Base-by-base conservation (phyloP, 2,888 invertebrate species). In the Furcula furcula region DNA sequence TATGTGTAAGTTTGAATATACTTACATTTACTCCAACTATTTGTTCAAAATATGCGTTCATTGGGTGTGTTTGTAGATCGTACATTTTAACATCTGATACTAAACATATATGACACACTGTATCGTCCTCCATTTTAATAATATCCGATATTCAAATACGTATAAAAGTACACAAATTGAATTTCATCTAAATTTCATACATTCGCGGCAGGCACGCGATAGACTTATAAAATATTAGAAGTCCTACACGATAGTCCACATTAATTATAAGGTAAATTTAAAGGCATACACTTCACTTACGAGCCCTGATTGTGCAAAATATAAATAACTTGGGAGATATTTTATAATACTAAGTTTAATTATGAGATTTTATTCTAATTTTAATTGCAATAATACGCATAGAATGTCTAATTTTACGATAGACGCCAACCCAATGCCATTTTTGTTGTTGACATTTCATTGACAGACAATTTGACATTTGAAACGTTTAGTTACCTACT, bases 211-310 rank as follows among this genome's bases (percentile, higher is more conserved):
- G 74, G 67, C 45, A 48, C 34, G 51, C 33, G 56, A 73, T 77
- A 74, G 77, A 82, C 65, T 60, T 81, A 82, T 60, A 78, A 82
- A 81, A 72, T 74, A 66, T 65, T 82, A 82, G 81, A 82, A 69
- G 68, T 79, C 60, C 77, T 74, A 40, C 35, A 47, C 30, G 5
- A 31, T 40, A 35, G n/a, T 47, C 20, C 29, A 39, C 39, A 34
- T 37, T 27, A 25, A 10, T 16, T 13, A 3, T 5, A 23, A 12
- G 10, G 11, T 16, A 34, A 27, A 34, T 28, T 12, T 4, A 4
- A 13, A 2, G 22, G 11, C 12, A n/a, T n/a, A n/a, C n/a, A n/a
- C n/a, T n/a, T n/a, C n/a, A n/a, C n/a, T 9, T 18, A 23, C 21
- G 15, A 11, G 15, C 12, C 7, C 22, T 23, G 16, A 7, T 2